These are phyloP conservation scores for Catharus minimus DNA, from an alignment of 2,113 vertebrate genomes.

Conservation along the genomic window DNA sequence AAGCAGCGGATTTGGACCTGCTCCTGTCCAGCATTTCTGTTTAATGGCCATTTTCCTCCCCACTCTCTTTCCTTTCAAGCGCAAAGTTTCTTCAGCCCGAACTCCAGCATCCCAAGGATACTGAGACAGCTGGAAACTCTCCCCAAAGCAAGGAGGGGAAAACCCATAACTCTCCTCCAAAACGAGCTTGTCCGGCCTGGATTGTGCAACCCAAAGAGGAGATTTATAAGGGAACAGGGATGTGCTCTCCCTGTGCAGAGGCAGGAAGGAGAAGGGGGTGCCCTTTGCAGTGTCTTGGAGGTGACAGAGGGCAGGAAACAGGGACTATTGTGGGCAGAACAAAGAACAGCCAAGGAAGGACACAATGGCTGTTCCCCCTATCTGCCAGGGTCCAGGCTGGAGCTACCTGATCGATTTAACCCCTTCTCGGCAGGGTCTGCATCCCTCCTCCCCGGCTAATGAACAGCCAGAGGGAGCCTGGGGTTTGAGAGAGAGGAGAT, in stretches of 20 bases:
- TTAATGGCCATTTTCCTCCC: not conserved
- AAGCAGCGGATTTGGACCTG: not conserved
- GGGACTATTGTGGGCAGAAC: slow-evolving; percentile 54
- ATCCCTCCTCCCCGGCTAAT: not conserved
- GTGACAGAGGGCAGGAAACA: slow-evolving; percentile 53
- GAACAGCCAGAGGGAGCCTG: not conserved
- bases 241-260: not conserved
- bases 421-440: not conserved
- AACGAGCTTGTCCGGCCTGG: not conserved
- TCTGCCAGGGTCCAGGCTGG: not conserved
- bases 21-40: not conserved
- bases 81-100: not conserved
- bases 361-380: not conserved
- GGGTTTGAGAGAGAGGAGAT: not conserved
- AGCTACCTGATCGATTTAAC: slow-evolving; percentile 46
- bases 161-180: not conserved
- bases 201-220: not conserved
- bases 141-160: not conserved
- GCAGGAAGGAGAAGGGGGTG: slow-evolving; percentile 51
- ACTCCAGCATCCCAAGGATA: not conserved
- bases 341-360: slow-evolving; percentile 19
- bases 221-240: not conserved
- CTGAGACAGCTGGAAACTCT: not conserved
- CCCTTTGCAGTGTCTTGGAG: not conserved
- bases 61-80: not conserved